These are phyloP conservation scores for Pogonophryne albipinna DNA, from an alignment of 2,797 vertebrate genomes.

Conservation along the genomic window DNA sequence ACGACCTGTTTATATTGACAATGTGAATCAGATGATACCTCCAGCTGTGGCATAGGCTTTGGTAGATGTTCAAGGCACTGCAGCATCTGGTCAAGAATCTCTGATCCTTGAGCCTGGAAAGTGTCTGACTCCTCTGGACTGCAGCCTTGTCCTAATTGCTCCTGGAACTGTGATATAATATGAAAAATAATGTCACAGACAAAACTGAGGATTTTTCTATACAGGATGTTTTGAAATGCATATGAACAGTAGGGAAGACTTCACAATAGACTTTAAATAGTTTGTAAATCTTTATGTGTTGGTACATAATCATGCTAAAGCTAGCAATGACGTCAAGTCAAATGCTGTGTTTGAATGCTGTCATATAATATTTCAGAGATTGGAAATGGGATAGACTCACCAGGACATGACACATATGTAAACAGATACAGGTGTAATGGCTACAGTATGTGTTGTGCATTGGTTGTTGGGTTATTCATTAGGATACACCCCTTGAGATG, in stretches of 20 bases:
- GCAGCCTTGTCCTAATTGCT: slow-evolving; percentile 81
- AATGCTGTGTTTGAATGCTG: slow-evolving; percentile 2
- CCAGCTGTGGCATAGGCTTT: slow-evolving; percentile 86
- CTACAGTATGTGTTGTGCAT: too few relatives aligned
- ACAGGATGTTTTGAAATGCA: neutral
- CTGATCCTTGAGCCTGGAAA: slow-evolving; percentile 85
- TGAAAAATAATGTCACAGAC: neutral
- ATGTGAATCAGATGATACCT: slow-evolving; percentile 73
- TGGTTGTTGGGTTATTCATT: too few relatives aligned
- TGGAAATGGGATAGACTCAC: neutral
- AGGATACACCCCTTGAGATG: too few relatives aligned
- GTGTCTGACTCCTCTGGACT: slow-evolving; percentile 85
- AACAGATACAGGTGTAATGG: neutral
- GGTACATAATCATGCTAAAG: neutral
- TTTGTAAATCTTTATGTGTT: neutral
- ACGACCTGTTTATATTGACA: neutral
- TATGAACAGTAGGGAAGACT: neutral
- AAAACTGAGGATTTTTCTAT: neutral
- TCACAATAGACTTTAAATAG: neutral
- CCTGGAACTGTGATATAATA: slow-evolving; percentile 80
- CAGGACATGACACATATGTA: neutral
- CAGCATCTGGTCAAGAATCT: slow-evolving; percentile 88
- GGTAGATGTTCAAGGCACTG: slow-evolving; percentile 88
- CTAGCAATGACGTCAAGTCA: neutral
- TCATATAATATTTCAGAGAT: neutral